These are phyloP conservation scores for Eudyptes chrysolophus DNA, from an alignment of 2,113 vertebrate genomes.

Conservation along the genomic window DNA sequence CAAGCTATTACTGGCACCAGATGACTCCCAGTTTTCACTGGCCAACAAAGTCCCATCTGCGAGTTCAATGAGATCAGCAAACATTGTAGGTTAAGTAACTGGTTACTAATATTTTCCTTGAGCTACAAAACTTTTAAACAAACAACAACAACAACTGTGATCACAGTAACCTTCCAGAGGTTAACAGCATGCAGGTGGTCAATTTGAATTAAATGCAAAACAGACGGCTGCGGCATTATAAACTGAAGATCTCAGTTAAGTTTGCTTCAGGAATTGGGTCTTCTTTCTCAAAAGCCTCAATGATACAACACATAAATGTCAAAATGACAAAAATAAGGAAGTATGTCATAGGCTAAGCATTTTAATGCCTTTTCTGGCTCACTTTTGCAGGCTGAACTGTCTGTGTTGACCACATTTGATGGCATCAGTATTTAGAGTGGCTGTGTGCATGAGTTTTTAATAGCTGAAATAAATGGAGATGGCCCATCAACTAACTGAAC, in stretches of 20 bases:
- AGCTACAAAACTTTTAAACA: constrained; percentile 76
- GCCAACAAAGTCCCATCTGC: constrained; percentile 71
- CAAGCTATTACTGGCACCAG: constrained; percentile 61
- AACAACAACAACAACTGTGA: constrained; percentile 78
- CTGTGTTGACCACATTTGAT: constrained; percentile 71
- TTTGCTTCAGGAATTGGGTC: constrained; percentile 62
- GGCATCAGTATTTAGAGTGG: constrained; percentile 54
- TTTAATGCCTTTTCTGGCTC: constrained; percentile 80
- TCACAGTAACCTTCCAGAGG: constrained; percentile 76
- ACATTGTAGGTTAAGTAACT: constrained; percentile 76
- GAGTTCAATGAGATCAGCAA: constrained; percentile 74
- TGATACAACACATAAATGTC: constrained; percentile 79
- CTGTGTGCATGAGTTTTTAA: constrained; percentile 63
- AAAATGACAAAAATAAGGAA: constrained; percentile 80
- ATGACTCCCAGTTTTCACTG: constrained; percentile 42
- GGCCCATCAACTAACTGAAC: constrained; percentile 13
- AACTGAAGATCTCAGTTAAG: constrained; percentile 59
- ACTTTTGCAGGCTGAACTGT: constrained; percentile 52
- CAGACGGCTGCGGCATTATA: constrained; percentile 63
- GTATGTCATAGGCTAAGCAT: constrained; percentile 78
- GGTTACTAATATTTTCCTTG: constrained; percentile 79
- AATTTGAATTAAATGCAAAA: constrained; percentile 66
- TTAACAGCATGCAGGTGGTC: constrained; percentile 79
- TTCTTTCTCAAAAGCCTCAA: constrained; percentile 68
- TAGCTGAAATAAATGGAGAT: constrained; percentile 68